Evolutionary conservation across 2,888 invertebrate species (phyloP).

Genomic region (Sesia bembeciformis): DNA sequence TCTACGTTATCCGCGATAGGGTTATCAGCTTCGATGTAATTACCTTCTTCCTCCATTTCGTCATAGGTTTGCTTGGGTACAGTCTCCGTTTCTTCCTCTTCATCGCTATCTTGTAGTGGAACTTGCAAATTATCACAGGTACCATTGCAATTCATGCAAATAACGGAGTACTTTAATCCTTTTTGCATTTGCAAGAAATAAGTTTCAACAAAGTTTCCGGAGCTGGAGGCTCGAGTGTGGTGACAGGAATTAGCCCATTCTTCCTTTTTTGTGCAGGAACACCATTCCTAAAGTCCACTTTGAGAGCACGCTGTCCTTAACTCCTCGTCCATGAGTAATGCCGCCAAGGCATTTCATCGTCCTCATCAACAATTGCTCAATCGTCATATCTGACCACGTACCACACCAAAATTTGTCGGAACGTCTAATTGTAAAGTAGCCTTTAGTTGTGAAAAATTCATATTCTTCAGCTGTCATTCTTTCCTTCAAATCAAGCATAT

Average conservation of each 20-base stretch:
- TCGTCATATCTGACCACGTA: constrained; percentile 19
- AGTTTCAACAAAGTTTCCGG: neutral
- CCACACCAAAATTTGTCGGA: constrained; percentile 12
- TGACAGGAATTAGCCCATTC: constrained; percentile 1
- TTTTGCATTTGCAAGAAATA: constrained; percentile 4
- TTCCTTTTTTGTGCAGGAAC: neutral
- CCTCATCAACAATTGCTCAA: constrained; percentile 27
- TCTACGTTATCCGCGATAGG: neutral
- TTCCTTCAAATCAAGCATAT: constrained; percentile 11
- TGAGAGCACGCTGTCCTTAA: constrained; percentile 2
- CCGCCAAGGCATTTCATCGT: constrained; percentile 16
- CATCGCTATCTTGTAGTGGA: constrained; percentile 3
- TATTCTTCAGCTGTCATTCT: constrained; percentile 9
- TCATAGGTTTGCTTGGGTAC: constrained; percentile 4
- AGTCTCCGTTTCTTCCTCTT: neutral
- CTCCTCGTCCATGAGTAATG: constrained; percentile 16
- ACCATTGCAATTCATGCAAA: constrained; percentile 1
- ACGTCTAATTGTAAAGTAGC: constrained; percentile 20
- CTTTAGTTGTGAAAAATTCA: constrained; percentile 8
- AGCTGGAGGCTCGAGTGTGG: constrained; percentile 1
- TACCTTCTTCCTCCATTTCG: constrained; percentile 3
- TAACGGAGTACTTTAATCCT: constrained; percentile 28
- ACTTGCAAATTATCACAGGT: constrained; percentile 3
- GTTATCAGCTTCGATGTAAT: neutral
- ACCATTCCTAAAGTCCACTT: neutral